A percentile compares a stretch with the other conserved stretches of the same genome.
phyloP scores from a whole-genome alignment of 2,797 vertebrate species.

The Darevskia mixta region DNA sequence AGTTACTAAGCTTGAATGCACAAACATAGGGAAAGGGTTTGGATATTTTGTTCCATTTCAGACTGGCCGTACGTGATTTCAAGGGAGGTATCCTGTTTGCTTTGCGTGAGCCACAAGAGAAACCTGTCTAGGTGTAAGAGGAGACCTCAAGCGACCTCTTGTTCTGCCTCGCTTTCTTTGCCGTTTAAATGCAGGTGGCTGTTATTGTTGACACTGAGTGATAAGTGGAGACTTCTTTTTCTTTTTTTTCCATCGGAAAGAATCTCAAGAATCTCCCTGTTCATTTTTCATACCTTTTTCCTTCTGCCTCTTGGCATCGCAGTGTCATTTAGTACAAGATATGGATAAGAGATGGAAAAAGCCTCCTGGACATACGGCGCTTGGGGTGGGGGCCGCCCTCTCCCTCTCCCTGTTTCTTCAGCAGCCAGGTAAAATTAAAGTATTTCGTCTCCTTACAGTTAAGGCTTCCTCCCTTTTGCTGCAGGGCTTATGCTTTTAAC shows the following conservation, averaged over 20 bases:
- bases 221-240: constrained; percentile 55
- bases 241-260: constrained; percentile 67
- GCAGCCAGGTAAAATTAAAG: neutral
- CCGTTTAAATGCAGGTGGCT: constrained; percentile 67
- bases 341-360: neutral
- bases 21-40: neutral
- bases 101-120: neutral
- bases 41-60: neutral
- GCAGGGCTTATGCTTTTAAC: neutral
- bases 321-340: neutral
- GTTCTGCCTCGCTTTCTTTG: constrained; percentile 4
- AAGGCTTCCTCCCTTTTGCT: constrained; percentile 30
- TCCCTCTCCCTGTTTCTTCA: neutral
- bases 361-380: constrained; percentile 13
- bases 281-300: constrained; percentile 58
- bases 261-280: constrained; percentile 59
- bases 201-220: constrained; percentile 64
- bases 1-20: neutral
- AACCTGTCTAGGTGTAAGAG: constrained; percentile 20
- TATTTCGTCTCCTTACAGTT: neutral
- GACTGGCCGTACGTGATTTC: neutral
- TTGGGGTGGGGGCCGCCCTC: neutral
- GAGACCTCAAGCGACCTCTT: constrained; percentile 47
- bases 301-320: constrained; percentile 12
- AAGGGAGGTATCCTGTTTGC: constrained; percentile 14